Percentiles rank a stretch among this genome's conserved stretches.
Conservation (phyloP, 1,140 invertebrate species). For the Dendrolimus kikuchii region DNA sequence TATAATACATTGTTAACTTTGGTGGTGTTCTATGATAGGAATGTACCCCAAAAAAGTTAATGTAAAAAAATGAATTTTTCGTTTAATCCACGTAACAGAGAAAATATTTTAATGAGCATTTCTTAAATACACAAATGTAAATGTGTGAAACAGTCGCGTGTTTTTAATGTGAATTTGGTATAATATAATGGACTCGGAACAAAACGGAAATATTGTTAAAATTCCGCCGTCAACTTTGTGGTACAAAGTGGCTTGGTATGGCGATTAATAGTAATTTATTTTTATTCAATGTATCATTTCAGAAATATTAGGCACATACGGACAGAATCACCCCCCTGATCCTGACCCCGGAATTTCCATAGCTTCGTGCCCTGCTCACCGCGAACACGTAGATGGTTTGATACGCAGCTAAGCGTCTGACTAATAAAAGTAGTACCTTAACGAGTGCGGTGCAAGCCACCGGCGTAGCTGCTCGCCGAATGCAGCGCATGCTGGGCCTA, state of each 20-base stretch:
- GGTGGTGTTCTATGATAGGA: conserved; percentile 14
- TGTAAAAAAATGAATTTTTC: conserved; percentile 30
- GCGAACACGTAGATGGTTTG: no score
- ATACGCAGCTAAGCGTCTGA: no score
- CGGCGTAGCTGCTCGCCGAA: no score
- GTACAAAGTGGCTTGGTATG: neutral
- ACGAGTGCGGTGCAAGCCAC: no score
- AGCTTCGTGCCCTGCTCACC: no score
- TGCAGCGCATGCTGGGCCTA: no score
- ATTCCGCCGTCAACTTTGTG: conserved; percentile 23
- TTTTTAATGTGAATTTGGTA: conserved; percentile 21
- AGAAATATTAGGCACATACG: no score
- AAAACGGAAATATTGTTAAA: conserved; percentile 56
- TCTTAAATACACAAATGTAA: conserved; percentile 30
- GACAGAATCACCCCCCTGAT: no score
- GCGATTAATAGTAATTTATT: neutral
- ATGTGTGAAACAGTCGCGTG: conserved; percentile 37
- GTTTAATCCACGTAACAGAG: conserved; percentile 48
- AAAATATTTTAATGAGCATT: conserved; percentile 64
- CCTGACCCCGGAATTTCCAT: no score
- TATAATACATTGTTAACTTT: neutral
- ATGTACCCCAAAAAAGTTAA: conserved; percentile 35
- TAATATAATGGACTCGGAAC: neutral
- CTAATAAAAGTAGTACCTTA: no score
- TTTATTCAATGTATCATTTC: no score